These are phyloP conservation scores for Agapornis roseicollis DNA, from an alignment of 2,113 vertebrate species.

Conservation along the genomic window DNA sequence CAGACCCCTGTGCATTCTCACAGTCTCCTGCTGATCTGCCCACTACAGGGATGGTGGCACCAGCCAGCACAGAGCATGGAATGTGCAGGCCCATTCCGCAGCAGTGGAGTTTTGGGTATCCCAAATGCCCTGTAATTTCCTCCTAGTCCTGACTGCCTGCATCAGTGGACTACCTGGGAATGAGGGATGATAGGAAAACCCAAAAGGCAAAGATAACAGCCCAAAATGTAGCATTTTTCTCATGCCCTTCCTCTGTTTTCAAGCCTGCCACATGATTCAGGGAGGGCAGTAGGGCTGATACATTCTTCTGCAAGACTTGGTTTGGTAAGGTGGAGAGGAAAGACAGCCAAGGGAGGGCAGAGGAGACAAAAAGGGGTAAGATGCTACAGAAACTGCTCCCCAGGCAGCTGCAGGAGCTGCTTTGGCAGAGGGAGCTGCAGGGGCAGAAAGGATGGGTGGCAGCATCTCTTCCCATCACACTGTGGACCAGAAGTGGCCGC, in stretches of 20 bases:
- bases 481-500: background rate
- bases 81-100: background rate
- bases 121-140: background rate
- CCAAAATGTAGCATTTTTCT: background rate
- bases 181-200: background rate
- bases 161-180: background rate
- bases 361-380: background rate
- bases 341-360: background rate
- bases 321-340: background rate
- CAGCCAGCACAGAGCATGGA: accelerated
- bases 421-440: background rate
- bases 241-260: background rate
- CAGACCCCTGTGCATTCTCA: accelerated
- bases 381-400: background rate
- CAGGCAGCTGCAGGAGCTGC: background rate
- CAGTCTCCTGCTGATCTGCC: background rate
- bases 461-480: accelerated
- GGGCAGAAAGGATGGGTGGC: background rate
- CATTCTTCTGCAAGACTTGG: background rate
- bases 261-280: background rate
- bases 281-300: background rate
- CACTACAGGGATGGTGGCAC: background rate
- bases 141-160: background rate
- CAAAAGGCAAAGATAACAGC: background rate
- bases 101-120: accelerated